These are phyloP conservation scores for Gambusia affinis DNA, from an alignment of 2,113 vertebrate species.

Conservation along the genomic window DNA sequence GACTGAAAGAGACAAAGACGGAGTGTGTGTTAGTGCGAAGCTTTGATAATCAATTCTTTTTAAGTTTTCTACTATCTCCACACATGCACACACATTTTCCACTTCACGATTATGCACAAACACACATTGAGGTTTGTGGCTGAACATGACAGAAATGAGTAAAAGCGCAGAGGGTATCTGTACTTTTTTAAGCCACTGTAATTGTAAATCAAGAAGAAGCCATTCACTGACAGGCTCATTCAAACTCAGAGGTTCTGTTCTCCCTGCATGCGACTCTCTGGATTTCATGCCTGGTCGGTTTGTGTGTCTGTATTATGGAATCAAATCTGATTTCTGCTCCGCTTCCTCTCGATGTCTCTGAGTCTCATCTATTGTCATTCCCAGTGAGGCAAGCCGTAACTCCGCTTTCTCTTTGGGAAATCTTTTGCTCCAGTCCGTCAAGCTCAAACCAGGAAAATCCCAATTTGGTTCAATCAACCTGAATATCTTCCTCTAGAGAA, in stretches of 20 bases:
- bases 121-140: not conserved
- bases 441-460: not conserved
- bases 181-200: not conserved
- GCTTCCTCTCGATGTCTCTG: not conserved
- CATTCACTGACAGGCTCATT: not conserved
- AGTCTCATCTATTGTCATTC: constrained; percentile 22
- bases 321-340: constrained; percentile 37
- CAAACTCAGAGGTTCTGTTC: not conserved
- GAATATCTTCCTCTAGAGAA: not conserved
- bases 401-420: constrained; percentile 11
- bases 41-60: constrained; percentile 3
- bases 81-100: constrained; percentile 5
- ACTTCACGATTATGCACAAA: not conserved
- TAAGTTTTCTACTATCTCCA: not conserved
- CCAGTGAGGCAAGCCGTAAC: constrained; percentile 30
- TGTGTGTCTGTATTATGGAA: constrained; percentile 17
- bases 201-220: not conserved
- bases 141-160: not conserved
- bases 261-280: constrained; percentile 4
- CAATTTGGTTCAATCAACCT: not conserved
- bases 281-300: constrained; percentile 37
- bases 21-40: constrained; percentile 12
- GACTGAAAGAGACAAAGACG: not conserved
- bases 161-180: too few relatives aligned
- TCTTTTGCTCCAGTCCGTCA: not conserved